These are phyloP conservation scores for Rotaria sp. DNA, from an alignment of 2,888 invertebrate species.

Conservation along the genomic window DNA sequence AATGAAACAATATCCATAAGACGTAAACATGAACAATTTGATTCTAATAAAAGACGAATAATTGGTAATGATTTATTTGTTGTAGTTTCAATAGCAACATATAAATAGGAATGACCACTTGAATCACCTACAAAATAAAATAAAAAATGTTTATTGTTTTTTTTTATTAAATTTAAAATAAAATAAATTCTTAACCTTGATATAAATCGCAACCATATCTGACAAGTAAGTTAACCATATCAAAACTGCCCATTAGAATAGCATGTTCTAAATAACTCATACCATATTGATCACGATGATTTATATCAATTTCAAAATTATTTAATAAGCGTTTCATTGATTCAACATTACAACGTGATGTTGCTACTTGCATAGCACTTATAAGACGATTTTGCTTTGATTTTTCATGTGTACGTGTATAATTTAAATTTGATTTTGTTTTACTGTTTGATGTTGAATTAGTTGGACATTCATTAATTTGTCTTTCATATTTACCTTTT, in stretches of 20 bases:
- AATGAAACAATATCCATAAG: slow-evolving; percentile 11
- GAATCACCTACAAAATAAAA: background rate
- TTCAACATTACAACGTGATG: slow-evolving; percentile 25
- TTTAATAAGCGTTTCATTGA: slow-evolving; percentile 20
- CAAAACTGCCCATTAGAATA: background rate
- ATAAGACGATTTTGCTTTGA: background rate
- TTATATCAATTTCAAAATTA: slow-evolving; percentile 19
- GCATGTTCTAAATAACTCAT: slow-evolving; percentile 30
- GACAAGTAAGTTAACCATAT: slow-evolving; percentile 9
- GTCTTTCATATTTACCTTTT: background rate
- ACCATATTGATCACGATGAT: slow-evolving; percentile 19
- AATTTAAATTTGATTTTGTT: background rate
- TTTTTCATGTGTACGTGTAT: background rate
- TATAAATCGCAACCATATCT: slow-evolving; percentile 25
- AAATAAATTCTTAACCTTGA: background rate
- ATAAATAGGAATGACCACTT: slow-evolving; percentile 8
- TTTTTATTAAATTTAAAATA: too few species aligned
- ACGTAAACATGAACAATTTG: slow-evolving; percentile 22
- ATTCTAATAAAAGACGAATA: background rate
- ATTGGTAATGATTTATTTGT: background rate
- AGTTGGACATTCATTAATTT: background rate
- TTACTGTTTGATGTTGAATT: background rate
- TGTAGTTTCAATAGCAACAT: slow-evolving; percentile 14
- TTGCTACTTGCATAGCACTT: background rate
- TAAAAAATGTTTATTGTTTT: background rate